phyloP scores from a whole-genome alignment of 2,888 invertebrate species.

The Hipparchia semele region DNA sequence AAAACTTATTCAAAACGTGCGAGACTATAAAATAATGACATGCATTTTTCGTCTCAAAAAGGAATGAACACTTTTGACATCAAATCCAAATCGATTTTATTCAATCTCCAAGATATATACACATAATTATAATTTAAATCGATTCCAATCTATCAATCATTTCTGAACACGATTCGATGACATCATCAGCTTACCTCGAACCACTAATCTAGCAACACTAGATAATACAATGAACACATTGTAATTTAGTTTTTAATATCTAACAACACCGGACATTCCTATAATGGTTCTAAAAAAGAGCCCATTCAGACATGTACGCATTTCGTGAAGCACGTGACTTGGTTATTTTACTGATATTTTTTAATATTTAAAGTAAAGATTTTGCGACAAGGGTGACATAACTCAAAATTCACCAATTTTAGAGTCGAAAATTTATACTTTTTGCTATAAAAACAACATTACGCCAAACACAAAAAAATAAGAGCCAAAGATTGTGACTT shows the following conservation, averaged over 20 bases:
- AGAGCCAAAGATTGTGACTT: too few species aligned
- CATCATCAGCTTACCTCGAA: conserved; percentile 51
- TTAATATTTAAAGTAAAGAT: too few species aligned
- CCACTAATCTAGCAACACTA: conserved; percentile 72
- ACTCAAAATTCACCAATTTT: too few species aligned
- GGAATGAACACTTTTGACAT: conserved; percentile 42
- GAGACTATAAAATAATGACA: not conserved
- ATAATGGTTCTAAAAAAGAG: not conserved
- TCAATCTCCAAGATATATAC: conserved; percentile 49
- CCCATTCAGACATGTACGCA: too few species aligned
- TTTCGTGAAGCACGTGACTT: too few species aligned
- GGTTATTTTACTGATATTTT: too few species aligned
- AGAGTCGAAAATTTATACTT: too few species aligned
- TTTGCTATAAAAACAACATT: too few species aligned
- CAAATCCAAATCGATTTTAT: conserved; percentile 48
- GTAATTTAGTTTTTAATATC: conserved; percentile 50
- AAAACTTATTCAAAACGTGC: conserved; percentile 19
- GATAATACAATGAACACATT: conserved; percentile 74
- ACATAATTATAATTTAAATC: conserved; percentile 51
- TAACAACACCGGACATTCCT: conserved; percentile 43
- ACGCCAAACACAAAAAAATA: too few species aligned
- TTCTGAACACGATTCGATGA: conserved; percentile 64
- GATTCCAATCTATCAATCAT: conserved; percentile 43
- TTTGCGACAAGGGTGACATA: too few species aligned
- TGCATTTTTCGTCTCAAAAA: conserved; percentile 25